These are phyloP conservation scores for Seira sanloemensis DNA, from an alignment of 2,888 invertebrate genomes.

Conservation along the genomic window DNA sequence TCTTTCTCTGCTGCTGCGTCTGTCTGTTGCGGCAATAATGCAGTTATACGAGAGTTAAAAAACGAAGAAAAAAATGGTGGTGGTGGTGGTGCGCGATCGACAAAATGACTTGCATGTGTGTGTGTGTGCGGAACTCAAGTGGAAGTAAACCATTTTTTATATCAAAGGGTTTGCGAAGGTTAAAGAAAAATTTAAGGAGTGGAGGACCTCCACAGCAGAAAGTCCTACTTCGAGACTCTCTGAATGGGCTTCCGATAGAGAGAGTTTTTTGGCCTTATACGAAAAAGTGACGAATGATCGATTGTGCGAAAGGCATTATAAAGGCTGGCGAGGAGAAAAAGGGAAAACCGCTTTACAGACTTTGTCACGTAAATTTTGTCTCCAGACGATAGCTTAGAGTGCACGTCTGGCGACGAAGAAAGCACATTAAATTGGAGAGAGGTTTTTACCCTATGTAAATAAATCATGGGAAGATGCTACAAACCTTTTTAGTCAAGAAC, in stretches of 20 bases:
- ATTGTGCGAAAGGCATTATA: background rate
- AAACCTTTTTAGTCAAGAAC: no score
- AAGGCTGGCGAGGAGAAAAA: background rate
- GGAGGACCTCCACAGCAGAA: no score
- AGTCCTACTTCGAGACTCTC: no score
- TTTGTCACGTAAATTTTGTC: background rate
- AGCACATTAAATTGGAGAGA: no score
- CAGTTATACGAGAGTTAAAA: no score
- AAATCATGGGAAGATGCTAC: no score
- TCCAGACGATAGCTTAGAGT: no score
- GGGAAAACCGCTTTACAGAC: background rate
- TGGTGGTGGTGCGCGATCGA: background rate
- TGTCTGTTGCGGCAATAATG: background rate
- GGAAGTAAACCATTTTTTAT: background rate
- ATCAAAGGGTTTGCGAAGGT: background rate
- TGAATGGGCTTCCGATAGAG: background rate
- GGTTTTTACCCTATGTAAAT: no score
- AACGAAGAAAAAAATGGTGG: background rate
- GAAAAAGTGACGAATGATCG: background rate
- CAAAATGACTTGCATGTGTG: background rate
- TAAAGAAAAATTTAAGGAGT: no score
- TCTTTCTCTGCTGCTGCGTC: background rate
- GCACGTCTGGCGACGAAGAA: no score
- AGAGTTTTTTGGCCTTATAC: no score
- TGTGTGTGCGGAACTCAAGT: background rate